Evolutionary conservation across 2,113 vertebrate species (phyloP), one percentile per base, ranked within the genome.

Genomic region (Okapia johnstoni): DNA sequence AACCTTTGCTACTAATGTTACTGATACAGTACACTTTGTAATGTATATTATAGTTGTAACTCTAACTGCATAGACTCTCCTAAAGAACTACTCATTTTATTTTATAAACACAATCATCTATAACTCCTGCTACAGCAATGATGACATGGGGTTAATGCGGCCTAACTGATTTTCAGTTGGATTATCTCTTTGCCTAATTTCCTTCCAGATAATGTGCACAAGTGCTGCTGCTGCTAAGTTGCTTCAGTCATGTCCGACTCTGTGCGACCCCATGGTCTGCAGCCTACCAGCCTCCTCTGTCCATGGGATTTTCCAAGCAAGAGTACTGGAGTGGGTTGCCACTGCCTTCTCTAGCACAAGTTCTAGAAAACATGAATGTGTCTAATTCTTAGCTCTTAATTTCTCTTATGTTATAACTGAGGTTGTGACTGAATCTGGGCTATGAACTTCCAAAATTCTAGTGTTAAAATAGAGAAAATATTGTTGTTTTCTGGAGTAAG

Each of bases 381-480:
- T 95, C 28, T 55, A 86, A 84, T 54, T 85, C 40, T 48, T 83
- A 73, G 23, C 3, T 88, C n/a, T 23, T 88, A 87, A 87, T 73
- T 88, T 95, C 52, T 85, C 54, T 83, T 40, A 52, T 73, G 15
- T 86, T 48, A 55, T 63, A 90, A 84, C 12, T 36, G 54, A 86
- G 23, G 43, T 80, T 58, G 63, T 84, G 50, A 33, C 33, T 91
- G 70, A 76, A 80, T n/a, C 50, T 76, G 70, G 28, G 25, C 36
- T 86, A 48, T 43, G 50, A 91, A 55, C 2, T 77, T 81, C 55
- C 58, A 81, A 4, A 52, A 80, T 88, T 87, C 58, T 36, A 94
- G 17, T 77, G 13, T 89, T 95, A 91, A 97, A 94, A 55, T 2
- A 66, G 52, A 84, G n/a, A 94, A 89, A 84, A 84, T 80, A 89